Evolutionary conservation across 2,888 invertebrate genomes (phyloP), one percentile per base, ranked within the genome.

Genomic region (Lamellibrachia columna): DNA sequence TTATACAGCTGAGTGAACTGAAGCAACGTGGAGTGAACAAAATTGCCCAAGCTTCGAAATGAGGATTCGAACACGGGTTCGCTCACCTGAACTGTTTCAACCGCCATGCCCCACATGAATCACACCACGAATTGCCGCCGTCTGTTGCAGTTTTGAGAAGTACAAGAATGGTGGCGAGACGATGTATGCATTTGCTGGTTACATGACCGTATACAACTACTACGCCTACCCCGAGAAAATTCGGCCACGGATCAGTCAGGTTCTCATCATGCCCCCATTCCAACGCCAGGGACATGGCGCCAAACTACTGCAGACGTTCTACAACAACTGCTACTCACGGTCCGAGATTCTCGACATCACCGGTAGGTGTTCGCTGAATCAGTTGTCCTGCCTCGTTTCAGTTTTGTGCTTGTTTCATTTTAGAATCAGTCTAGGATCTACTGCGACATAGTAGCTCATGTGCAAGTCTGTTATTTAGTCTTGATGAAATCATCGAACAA

Each of bases 131-230:
- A 22, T 22, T n/a, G 15, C 15, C 58, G 58, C 8, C 8, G 58
- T 15, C 75, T 75, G 22, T 92, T 94, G 40, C 94, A 96, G 97
- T 93, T 97, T 95, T 95, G 97, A 97, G 94, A 97, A 97, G 93
- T 97, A 97, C 94, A 95, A 95, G 93, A 52, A 52, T 8, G 94
- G 94, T 6, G 97, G 97, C 3, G 97, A 97, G 11, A 96, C 96
- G 11, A 97, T 97, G 92, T 98, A 98, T 95, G 98, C 98, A 40
- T 97, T 98, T 90, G 98, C 98, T 60, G 99, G 98, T 22, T 99
- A 98, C 96, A 98, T 98, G 92, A 98, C 99, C 0, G 98, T 98
- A 91, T 99, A 99, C 97, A 98, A 98, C 94, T 99, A 99, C 97
- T 99, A 98, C 96, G 98, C 98, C 2, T 99, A 99, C 97, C 99